Percentiles rank a stretch among this genome's conserved stretches.
Conservation (phyloP, 2,888 invertebrate species). For the Adelphocoris suturalis region DNA sequence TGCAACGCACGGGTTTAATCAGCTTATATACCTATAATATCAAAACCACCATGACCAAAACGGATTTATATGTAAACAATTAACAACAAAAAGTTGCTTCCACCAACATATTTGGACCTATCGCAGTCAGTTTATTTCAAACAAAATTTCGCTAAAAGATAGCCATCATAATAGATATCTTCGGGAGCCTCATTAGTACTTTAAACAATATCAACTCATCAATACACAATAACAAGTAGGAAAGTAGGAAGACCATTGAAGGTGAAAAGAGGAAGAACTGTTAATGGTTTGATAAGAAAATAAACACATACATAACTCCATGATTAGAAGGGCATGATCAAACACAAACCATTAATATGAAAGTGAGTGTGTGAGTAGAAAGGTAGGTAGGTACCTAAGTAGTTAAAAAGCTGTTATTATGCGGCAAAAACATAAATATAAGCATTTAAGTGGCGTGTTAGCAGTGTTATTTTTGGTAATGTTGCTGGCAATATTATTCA, state of each 20-base stretch:
- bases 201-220: not conserved
- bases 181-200: not conserved
- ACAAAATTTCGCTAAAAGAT: no score
- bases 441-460: conserved; percentile 21
- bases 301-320: not conserved
- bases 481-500: not conserved
- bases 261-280: not conserved
- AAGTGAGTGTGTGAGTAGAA: not conserved
- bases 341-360: not conserved
- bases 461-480: not conserved
- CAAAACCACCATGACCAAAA: no score
- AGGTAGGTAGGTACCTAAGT: not conserved
- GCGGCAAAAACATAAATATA: not conserved
- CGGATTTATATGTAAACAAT: no score
- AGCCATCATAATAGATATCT: no score
- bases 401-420: not conserved
- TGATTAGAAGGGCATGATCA: not conserved
- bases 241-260: not conserved
- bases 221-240: not conserved
- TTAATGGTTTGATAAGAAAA: not conserved
- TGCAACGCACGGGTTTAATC: no score
- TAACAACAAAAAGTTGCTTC: no score
- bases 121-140: no score
- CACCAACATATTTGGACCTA: no score
- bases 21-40: no score